phyloP scores from a whole-genome alignment of 2,888 invertebrate species.

The Helleia helle region DNA sequence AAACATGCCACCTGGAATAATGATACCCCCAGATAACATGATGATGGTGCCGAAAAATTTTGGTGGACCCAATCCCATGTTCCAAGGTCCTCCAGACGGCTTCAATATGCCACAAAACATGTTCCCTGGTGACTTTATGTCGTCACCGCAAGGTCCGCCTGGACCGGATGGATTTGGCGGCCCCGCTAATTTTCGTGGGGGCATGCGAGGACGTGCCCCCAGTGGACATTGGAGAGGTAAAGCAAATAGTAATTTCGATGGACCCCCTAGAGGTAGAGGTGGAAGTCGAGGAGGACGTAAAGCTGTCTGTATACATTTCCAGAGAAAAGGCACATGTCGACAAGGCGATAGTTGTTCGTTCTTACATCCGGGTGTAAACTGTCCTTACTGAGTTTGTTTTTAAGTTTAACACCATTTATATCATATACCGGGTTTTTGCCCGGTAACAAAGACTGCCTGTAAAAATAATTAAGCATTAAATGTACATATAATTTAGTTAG shows the following conservation, averaged over 20 bases:
- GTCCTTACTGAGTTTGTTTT: conserved; percentile 49
- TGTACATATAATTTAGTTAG: too few species aligned
- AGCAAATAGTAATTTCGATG: conserved; percentile 54
- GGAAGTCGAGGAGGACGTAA: conserved; percentile 71
- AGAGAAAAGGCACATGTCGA: conserved; percentile 85
- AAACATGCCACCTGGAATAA: conserved; percentile 42
- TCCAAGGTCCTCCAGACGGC: conserved; percentile 48
- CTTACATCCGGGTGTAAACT: conserved; percentile 83
- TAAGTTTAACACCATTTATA: background rate
- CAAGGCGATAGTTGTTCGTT: conserved; percentile 88
- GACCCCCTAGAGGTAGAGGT: conserved; percentile 55
- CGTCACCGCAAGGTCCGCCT: conserved; percentile 40
- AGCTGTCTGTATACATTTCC: conserved; percentile 83
- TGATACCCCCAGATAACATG: conserved; percentile 65
- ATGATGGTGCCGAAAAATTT: conserved; percentile 64
- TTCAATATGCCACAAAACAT: conserved; percentile 63
- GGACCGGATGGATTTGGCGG: conserved; percentile 49
- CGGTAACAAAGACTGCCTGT: too few species aligned
- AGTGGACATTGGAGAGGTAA: conserved; percentile 63
- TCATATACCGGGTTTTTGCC: too few species aligned
- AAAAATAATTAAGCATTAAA: too few species aligned
- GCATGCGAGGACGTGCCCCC: conserved; percentile 70
- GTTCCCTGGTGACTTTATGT: conserved; percentile 68
- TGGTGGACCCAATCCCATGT: conserved; percentile 46
- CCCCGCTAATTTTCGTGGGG: conserved; percentile 67